phyloP scores from a whole-genome alignment of 2,113 vertebrate species.

The Sitta europaea region DNA sequence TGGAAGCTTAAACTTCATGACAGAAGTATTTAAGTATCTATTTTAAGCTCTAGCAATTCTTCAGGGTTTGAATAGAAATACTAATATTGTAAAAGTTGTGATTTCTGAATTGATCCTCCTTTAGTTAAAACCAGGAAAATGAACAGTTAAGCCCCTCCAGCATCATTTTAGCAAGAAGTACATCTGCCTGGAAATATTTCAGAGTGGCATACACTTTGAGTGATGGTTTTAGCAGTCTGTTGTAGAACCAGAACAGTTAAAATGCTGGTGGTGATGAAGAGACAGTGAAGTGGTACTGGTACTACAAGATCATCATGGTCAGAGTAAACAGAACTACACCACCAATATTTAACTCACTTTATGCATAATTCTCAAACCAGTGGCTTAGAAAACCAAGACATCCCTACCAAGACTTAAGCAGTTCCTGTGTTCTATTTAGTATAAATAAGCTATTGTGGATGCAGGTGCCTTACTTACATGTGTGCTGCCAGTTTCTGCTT shows the following conservation, averaged over 20 bases:
- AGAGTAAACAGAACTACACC: not conserved
- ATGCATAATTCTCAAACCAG: not conserved
- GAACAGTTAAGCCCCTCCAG: not conserved
- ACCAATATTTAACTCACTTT: not conserved
- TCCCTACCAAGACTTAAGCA: not conserved
- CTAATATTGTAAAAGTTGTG: fast-evolving
- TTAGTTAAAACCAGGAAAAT: not conserved
- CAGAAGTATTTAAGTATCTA: not conserved
- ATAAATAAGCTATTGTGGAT: not conserved
- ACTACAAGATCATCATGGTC: not conserved
- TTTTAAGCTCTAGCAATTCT: not conserved
- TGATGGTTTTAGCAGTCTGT: not conserved
- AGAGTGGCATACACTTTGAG: not conserved
- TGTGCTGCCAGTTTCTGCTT: slow-evolving; percentile 93
- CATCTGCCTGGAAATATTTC: not conserved
- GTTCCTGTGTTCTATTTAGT: not conserved
- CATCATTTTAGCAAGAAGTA: not conserved
- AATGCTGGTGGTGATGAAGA: not conserved
- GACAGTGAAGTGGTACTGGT: not conserved
- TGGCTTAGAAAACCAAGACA: not conserved
- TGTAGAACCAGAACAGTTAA: not conserved
- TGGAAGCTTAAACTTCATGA: not conserved
- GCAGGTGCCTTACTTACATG: slow-evolving; percentile 83
- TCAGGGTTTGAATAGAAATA: not conserved
- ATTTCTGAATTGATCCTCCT: not conserved